Evolutionary conservation across 2,113 vertebrate genomes (phyloP).

Genomic region (Odontesthes bonariensis): DNA sequence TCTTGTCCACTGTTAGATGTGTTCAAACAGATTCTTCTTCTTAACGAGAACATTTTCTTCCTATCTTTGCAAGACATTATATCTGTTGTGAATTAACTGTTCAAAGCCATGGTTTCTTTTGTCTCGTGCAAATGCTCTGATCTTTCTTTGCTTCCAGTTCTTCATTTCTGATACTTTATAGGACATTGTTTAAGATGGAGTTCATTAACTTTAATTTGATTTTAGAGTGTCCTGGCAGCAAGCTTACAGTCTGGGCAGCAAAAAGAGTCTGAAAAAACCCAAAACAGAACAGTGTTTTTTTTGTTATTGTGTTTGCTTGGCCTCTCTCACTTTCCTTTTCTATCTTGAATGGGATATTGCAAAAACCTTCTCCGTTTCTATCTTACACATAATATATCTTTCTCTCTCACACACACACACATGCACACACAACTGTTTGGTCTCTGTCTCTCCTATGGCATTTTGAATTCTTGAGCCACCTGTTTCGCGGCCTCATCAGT

Average conservation of each 20-base stretch:
- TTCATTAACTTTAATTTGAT: conserved; percentile 56
- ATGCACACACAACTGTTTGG: conserved; percentile 42
- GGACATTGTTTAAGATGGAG: conserved; percentile 42
- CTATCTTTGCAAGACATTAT: conserved; percentile 7
- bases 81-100: conserved; percentile 30
- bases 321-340: conserved; percentile 23
- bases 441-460: conserved; percentile 65
- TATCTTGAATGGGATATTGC: conserved; percentile 30
- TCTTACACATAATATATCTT: neutral
- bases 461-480: conserved; percentile 74
- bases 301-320: conserved; percentile 38
- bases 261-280: conserved; percentile 18
- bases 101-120: conserved; percentile 27
- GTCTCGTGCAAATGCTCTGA: conserved; percentile 25
- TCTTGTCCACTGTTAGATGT: conserved; percentile 19
- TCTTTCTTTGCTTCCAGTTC: conserved; percentile 37
- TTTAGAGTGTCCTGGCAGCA: conserved; percentile 39
- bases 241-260: conserved; percentile 4
- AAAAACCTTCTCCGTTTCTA: conserved; percentile 14
- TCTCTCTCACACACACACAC: conserved; percentile 1
- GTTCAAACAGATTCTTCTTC: conserved; percentile 37
- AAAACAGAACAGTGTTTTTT: conserved; percentile 20
- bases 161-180: conserved; percentile 43
- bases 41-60: conserved; percentile 15
- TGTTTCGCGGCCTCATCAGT: conserved; percentile 73